A percentile compares a stretch with the other conserved stretches of the same genome.
These are phyloP conservation scores for Tympanuchus pallidicinctus DNA, from an alignment of 2,113 vertebrate species.

Conservation along the genomic window DNA sequence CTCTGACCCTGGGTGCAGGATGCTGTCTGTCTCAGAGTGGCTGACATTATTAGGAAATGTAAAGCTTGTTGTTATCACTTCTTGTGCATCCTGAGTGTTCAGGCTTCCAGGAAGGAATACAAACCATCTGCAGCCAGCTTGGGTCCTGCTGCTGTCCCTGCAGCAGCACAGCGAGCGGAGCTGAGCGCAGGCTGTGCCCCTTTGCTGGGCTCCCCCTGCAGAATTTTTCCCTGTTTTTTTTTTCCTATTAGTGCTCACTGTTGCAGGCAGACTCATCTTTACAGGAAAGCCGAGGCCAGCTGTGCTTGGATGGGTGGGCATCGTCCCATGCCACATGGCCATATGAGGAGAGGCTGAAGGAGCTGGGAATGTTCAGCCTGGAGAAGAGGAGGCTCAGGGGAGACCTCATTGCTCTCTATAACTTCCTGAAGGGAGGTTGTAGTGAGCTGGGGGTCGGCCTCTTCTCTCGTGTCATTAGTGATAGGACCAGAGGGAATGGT, in stretches of 20 bases:
- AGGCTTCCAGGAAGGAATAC: neutral
- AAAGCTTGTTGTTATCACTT: neutral
- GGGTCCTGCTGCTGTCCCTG: neutral
- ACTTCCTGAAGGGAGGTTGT: no score
- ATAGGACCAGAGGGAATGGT: no score
- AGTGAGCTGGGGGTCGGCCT: no score
- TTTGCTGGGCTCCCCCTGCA: neutral
- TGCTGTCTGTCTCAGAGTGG: neutral
- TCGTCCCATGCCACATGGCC: neutral
- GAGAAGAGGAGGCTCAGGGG: no score
- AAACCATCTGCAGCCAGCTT: neutral
- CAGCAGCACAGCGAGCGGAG: no score
- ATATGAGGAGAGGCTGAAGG: no score
- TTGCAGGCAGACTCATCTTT: neutral
- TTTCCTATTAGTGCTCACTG: neutral
- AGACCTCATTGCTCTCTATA: no score
- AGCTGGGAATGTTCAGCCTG: no score
- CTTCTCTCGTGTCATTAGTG: no score
- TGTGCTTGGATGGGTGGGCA: neutral
- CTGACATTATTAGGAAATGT: neutral
- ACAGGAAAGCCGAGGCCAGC: neutral
- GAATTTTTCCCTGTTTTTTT: neutral
- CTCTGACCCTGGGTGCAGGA: neutral
- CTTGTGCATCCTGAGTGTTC: rapidly evolving
- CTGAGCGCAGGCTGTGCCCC: neutral